A percentile compares a stretch with the other conserved stretches of the same genome.
These are phyloP conservation scores for Orthonyx spaldingii DNA, from an alignment of 2,113 vertebrate genomes.

Conservation along the genomic window DNA sequence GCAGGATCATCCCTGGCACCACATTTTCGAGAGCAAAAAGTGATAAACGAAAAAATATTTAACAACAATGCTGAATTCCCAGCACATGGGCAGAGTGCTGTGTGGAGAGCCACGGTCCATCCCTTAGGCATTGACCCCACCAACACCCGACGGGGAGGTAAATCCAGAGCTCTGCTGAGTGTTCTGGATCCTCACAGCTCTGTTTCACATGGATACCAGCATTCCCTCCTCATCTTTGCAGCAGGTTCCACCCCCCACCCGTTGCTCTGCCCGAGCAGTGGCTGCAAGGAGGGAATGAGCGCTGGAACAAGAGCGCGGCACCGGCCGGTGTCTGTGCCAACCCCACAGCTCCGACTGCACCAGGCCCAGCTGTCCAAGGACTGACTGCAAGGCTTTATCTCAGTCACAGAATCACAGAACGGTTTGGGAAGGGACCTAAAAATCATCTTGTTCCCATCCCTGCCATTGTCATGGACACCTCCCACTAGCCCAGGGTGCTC, in stretches of 20 bases:
- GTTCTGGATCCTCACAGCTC: too few relatives aligned
- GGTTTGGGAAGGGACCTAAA: too few relatives aligned
- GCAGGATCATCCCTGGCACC: neutral
- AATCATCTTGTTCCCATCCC: too few relatives aligned
- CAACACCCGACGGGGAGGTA: neutral
- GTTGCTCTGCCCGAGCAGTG: fast-evolving
- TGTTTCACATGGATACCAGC: neutral
- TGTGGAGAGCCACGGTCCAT: neutral
- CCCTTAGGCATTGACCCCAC: neutral
- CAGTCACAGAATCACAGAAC: fast-evolving
- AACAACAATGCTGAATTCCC: neutral
- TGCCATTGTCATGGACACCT: neutral
- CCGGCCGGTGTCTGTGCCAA: neutral
- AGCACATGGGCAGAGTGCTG: fast-evolving
- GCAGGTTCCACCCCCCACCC: neutral
- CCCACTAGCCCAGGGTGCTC: neutral
- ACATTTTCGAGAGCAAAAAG: neutral
- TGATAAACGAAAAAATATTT: neutral
- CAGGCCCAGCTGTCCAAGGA: neutral
- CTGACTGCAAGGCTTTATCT: neutral
- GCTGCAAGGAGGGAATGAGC: fast-evolving
- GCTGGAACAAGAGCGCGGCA: fast-evolving
- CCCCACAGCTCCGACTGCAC: fast-evolving
- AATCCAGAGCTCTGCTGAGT: neutral
- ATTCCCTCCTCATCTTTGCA: fast-evolving